Conservation (phyloP, 2,888 invertebrate genomes). For the Beris chalybata region DNA sequence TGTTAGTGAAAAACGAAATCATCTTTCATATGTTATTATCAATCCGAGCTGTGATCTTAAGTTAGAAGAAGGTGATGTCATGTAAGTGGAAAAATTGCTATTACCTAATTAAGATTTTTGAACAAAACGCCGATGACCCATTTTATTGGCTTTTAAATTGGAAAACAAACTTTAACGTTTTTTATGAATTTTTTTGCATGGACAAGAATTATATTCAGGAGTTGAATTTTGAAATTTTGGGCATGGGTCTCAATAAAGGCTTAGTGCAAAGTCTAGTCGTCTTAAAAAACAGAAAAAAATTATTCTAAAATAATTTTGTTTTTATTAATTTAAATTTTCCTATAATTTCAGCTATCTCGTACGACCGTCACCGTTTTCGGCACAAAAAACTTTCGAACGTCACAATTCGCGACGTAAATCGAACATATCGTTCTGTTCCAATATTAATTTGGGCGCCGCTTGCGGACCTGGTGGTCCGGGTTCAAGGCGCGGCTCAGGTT, state of each 20-base stretch:
- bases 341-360: slow-evolving; percentile 76
- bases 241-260: too few relatives aligned
- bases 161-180: too few relatives aligned
- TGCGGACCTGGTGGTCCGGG: slow-evolving; percentile 60
- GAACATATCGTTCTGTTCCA: slow-evolving; percentile 88
- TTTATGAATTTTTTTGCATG: too few relatives aligned
- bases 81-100: slow-evolving; percentile 65
- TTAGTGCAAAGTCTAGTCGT: too few relatives aligned
- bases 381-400: slow-evolving; percentile 90
- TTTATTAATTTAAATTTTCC: not conserved
- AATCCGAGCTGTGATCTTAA: slow-evolving; percentile 97
- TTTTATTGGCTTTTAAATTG: too few relatives aligned
- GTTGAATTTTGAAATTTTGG: too few relatives aligned
- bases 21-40: slow-evolving; percentile 95
- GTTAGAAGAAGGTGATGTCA: slow-evolving; percentile 93
- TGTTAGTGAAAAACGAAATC: slow-evolving; percentile 90
- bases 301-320: too few relatives aligned
- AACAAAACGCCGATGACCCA: not conserved
- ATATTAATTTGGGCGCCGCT: slow-evolving; percentile 69
- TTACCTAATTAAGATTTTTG: not conserved
- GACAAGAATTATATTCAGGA: too few relatives aligned
- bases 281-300: too few relatives aligned
- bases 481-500: slow-evolving; percentile 71
- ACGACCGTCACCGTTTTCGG: slow-evolving; percentile 92
- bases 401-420: slow-evolving; percentile 89